Evolutionary conservation across 2,797 vertebrate genomes (phyloP).

Genomic region (Enteromius mattozi): DNA sequence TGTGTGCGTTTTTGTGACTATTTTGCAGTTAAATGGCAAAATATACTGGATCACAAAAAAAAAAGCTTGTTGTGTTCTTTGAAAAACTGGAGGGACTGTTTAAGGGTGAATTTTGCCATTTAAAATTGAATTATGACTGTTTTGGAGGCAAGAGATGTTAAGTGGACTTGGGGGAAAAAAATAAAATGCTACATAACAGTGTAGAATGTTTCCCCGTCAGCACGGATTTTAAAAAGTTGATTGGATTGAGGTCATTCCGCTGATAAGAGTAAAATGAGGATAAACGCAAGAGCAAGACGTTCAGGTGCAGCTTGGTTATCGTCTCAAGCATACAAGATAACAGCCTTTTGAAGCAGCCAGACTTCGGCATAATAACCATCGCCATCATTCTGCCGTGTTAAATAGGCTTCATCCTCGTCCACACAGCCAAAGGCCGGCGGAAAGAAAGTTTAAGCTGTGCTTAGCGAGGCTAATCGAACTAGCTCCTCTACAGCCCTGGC

Average conservation of each 20-base stretch:
- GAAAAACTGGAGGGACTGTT: not conserved
- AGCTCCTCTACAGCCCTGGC: conserved; percentile 2
- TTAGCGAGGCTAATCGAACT: conserved; percentile 31
- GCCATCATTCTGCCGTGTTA: conserved; percentile 25
- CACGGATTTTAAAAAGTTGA: conserved; percentile 19
- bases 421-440: conserved; percentile 2
- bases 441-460: conserved; percentile 27
- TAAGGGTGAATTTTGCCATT: not conserved
- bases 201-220: not conserved
- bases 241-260: conserved; percentile 35
- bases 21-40: not conserved
- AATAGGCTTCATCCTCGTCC: conserved; percentile 37
- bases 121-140: conserved; percentile 11
- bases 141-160: not conserved
- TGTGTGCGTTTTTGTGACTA: not conserved
- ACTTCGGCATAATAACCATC: conserved; percentile 26
- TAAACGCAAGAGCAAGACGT: conserved; percentile 4
- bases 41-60: not conserved
- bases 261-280: conserved; percentile 35
- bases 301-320: conserved; percentile 28
- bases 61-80: not conserved
- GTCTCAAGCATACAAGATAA: conserved; percentile 33
- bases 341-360: conserved; percentile 35
- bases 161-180: not conserved
- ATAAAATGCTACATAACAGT: not conserved